Conservation (phyloP, 2,888 invertebrate species). For the Eupithecia vulgata region DNA sequence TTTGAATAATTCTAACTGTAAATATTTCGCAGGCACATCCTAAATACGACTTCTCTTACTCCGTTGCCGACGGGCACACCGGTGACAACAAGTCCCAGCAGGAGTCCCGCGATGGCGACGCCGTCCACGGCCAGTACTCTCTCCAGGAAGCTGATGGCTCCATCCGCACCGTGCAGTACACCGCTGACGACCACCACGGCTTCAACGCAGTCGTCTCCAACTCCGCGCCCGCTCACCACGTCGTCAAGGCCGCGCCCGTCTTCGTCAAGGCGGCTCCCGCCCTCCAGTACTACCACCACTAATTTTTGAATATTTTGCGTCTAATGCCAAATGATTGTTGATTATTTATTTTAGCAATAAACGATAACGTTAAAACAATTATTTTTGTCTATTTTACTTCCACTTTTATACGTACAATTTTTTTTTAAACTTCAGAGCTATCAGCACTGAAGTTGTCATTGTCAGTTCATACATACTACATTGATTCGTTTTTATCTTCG, state of each 20-base stretch:
- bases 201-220: conserved; percentile 74
- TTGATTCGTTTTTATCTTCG: no score
- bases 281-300: conserved; percentile 65
- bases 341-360: conserved; percentile 48
- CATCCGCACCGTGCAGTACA: conserved; percentile 81
- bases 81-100: conserved; percentile 84
- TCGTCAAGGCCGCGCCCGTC: conserved; percentile 64
- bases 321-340: conserved; percentile 39
- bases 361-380: background rate
- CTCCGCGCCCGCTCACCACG: conserved; percentile 61
- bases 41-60: conserved; percentile 81
- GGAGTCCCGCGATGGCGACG: conserved; percentile 81
- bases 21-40: conserved; percentile 64
- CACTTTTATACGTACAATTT: no score
- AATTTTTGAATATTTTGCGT: conserved; percentile 34
- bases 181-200: conserved; percentile 81
- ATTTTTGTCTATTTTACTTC: no score
- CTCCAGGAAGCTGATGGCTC: conserved; percentile 83
- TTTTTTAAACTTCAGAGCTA: no score
- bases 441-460: no score
- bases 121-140: conserved; percentile 83
- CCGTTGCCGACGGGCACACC: conserved; percentile 82
- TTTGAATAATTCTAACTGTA: background rate
- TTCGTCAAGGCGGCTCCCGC: conserved; percentile 63
- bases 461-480: no score